Evolutionary conservation across 1,140 invertebrate species (phyloP).

Genomic region (Leptinotarsa undecemlineata): DNA sequence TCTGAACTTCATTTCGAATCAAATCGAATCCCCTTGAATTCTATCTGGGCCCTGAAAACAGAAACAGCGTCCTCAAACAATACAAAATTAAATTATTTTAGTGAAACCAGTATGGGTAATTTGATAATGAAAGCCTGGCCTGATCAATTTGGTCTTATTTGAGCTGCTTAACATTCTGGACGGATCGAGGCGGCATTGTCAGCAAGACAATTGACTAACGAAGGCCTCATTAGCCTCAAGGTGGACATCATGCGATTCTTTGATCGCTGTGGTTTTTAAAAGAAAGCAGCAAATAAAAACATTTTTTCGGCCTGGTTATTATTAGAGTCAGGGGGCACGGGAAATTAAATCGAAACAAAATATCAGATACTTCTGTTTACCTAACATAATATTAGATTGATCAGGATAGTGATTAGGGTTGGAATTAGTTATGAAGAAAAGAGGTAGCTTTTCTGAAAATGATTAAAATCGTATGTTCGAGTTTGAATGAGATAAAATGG

Average conservation of each 20-base stretch:
- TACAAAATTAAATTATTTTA: conserved; percentile 37
- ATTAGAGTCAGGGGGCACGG: too few relatives aligned
- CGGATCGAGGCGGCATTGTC: conserved; percentile 44
- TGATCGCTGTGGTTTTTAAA: conserved; percentile 18
- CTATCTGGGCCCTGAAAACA: not conserved
- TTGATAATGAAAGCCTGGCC: conserved; percentile 34
- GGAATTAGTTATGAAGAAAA: too few relatives aligned
- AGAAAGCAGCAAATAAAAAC: not conserved
- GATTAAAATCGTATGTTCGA: too few relatives aligned
- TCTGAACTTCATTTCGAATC: too few relatives aligned
- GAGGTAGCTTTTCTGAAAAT: too few relatives aligned
- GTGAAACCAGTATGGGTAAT: conserved; percentile 34
- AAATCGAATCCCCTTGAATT: not conserved
- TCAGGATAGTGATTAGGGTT: too few relatives aligned
- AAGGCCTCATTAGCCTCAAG: conserved; percentile 43
- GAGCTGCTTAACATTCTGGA: conserved; percentile 44
- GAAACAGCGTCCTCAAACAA: conserved; percentile 27
- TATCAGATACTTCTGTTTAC: too few relatives aligned
- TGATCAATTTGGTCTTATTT: conserved; percentile 38
- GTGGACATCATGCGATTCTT: conserved; percentile 33
- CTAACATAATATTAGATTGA: too few relatives aligned
- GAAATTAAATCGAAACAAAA: too few relatives aligned
- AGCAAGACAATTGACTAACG: conserved; percentile 52
- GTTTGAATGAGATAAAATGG: too few relatives aligned
- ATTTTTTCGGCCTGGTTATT: not conserved